A percentile compares a stretch with the other conserved stretches of the same genome.
Conservation (phyloP, 1,140 invertebrate genomes). For the Oedothorax gibbosus region DNA sequence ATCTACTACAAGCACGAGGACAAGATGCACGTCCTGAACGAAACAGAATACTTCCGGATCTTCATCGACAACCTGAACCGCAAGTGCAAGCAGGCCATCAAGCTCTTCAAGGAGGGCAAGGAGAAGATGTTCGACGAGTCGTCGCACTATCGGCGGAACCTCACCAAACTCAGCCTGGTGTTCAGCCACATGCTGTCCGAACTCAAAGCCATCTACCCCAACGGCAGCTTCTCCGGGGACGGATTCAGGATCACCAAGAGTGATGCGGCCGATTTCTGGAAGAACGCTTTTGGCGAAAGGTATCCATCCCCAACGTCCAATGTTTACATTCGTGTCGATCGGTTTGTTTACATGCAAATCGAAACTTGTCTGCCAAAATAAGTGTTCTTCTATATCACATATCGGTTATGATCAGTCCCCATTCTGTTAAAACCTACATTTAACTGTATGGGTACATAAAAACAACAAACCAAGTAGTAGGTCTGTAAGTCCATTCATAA, state of each 20-base stretch:
- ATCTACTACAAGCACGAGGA: slow-evolving; percentile 97
- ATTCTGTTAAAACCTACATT: too few relatives aligned
- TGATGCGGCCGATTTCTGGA: slow-evolving; percentile 99
- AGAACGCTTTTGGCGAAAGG: slow-evolving; percentile 95
- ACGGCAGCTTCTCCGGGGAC: slow-evolving; percentile 94
- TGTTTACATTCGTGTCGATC: slow-evolving; percentile 47
- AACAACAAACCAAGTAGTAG: too few relatives aligned
- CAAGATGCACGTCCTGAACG: slow-evolving; percentile 89
- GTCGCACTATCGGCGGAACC: slow-evolving; percentile 92
- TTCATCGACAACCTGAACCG: slow-evolving; percentile 98
- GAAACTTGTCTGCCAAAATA: too few relatives aligned
- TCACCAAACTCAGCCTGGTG: slow-evolving; percentile 97
- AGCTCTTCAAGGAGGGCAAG: slow-evolving; percentile 97
- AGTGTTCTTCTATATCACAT: too few relatives aligned
- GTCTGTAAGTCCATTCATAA: too few relatives aligned
- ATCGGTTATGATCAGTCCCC: too few relatives aligned
- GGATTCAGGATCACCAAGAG: slow-evolving; percentile 99
- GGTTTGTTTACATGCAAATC: too few relatives aligned
- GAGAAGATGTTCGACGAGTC: slow-evolving; percentile 99
- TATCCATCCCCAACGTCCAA: slow-evolving; percentile 71
- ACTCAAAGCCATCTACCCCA: slow-evolving; percentile 96
- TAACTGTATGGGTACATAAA: too few relatives aligned
- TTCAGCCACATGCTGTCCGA: slow-evolving; percentile 99
- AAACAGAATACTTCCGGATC: slow-evolving; percentile 94
- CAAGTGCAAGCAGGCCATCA: slow-evolving; percentile 98